Base-by-base conservation (phyloP, 2,113 vertebrate species). In the Ondatra zibethicus region DNA sequence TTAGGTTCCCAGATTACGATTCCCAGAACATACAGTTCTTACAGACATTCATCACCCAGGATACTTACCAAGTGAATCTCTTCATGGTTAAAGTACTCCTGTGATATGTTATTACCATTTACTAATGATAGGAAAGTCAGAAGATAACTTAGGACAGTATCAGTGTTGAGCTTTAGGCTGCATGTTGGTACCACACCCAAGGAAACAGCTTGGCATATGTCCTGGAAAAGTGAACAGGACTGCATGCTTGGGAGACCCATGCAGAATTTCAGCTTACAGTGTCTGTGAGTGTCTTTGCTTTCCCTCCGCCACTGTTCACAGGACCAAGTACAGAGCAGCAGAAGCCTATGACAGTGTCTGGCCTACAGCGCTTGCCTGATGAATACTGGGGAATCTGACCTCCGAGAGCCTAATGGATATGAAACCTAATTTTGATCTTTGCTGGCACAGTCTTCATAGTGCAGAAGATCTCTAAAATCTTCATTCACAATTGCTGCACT, bases 371-470 rank as follows among this genome's bases (percentile, higher is more conserved):
- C 33, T 12, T 61, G 36, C 93, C 78, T 92, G 55, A 75, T 70
- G 39, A 50, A 91, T 11, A 10, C 9, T 85, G 81, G 42, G 31
- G 45, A 66, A 91, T 92, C 86, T 92, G 81, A 86, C 77, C 92
- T 92, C 92, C 72, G 91, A 70, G 6, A 61, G 66, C 58, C 88
- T 95, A 85, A 91, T 65, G 75, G 68, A 76, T 36, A 5, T 29
- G 55, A 77, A 92, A 88, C 81, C 45, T 82, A 91, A 78, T 96
- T 96, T 91, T 93, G 3, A 73, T 39, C 90, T 95, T 95, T 95
- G 12, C 81, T 93, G 80, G 50, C 52, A 68, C 13, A 89, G 66
- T 36, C 33, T 92, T 93, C 19, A 21, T 55, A 39, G 33, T 55
- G 91, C 36, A 81, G 76, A 65, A 81, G 66, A 61, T 66, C 88